Evolutionary conservation across 2,797 vertebrate species (phyloP), one percentile per base, ranked within the genome.

Genomic region (Pagetopsis macropterus): DNA sequence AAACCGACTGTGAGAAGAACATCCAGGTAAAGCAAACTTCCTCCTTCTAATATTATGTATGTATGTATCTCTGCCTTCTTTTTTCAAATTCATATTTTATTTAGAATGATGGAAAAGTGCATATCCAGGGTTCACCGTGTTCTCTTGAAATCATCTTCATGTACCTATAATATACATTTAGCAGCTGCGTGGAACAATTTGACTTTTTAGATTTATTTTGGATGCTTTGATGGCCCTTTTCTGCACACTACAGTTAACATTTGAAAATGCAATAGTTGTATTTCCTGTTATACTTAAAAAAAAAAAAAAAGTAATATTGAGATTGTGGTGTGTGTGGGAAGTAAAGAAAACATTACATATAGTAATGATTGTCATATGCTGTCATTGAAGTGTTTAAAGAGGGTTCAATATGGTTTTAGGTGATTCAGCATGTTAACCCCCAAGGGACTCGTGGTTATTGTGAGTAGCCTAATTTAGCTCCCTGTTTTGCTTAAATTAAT

Each of bases 1-100:
- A 99, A 93, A 99, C 98, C 2, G 98, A 99, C 94, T 99, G 98
- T 84, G 98, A 99, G 92, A 99, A 98, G 94, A 99, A 98, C 92
- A 99, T 99, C 87, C 98, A 99, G 98, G 98, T 99, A 95, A 94
- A 66, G 17, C 37, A 51, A 33, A 69, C 17, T 3, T 13, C n/a
- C 41, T 49, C 7, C 4, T 3, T 74, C 62, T 46, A 19, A 27
- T 15, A 15, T 10, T 13, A 1, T 56, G 51, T 66, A 1, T 19
- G 45, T 55, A 2, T 12, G 37, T 9, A 37, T 37, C 6, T 37
- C 8, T 7, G 23, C 23, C 23, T 23, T 23, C 23, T 23, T 40
- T 9, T 11, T 27, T 6, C 41, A 17, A 64, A 52, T 5, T 52
- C 12, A 45, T n/a, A 45, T 65, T 52, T 54, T 67, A 48, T 19